These are phyloP conservation scores for Procambarus virginalis DNA, from an alignment of 1,140 invertebrate species.

Conservation along the genomic window DNA sequence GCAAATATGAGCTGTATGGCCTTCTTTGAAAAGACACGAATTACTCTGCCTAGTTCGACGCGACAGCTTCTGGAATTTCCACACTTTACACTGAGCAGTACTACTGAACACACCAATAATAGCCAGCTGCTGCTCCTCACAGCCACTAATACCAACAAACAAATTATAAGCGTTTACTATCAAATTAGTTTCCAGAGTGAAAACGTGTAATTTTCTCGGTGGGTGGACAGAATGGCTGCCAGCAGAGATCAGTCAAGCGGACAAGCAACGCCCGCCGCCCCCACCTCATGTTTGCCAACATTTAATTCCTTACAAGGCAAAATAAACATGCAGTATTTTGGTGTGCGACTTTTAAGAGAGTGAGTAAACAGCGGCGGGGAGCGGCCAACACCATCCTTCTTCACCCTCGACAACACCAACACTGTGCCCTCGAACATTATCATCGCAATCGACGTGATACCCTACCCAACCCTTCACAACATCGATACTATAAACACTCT, in stretches of 20 bases:
- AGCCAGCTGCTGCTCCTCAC: not conserved
- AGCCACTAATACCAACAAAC: conserved; percentile 46
- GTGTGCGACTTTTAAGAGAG: not conserved
- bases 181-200: conserved; percentile 19
- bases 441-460: too few relatives aligned
- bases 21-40: not conserved
- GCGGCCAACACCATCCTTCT: not conserved
- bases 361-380: not conserved
- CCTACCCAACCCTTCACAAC: too few relatives aligned
- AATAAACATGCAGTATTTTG: conserved; percentile 12
- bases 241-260: conserved; percentile 7
- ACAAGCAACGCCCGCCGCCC: not conserved
- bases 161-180: conserved; percentile 35
- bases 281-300: conserved; percentile 22
- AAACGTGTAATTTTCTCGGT: conserved; percentile 39
- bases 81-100: not conserved
- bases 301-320: conserved; percentile 3
- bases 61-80: not conserved
- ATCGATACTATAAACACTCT: too few relatives aligned
- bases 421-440: too few relatives aligned
- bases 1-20: not conserved
- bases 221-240: not conserved
- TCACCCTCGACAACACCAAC: not conserved
- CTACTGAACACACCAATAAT: not conserved
- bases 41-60: conserved; percentile 1